A percentile compares a stretch with the other conserved stretches of the same genome.
These are phyloP conservation scores for Chrysodeixis includens DNA, from an alignment of 2,888 invertebrate species.

Conservation along the genomic window DNA sequence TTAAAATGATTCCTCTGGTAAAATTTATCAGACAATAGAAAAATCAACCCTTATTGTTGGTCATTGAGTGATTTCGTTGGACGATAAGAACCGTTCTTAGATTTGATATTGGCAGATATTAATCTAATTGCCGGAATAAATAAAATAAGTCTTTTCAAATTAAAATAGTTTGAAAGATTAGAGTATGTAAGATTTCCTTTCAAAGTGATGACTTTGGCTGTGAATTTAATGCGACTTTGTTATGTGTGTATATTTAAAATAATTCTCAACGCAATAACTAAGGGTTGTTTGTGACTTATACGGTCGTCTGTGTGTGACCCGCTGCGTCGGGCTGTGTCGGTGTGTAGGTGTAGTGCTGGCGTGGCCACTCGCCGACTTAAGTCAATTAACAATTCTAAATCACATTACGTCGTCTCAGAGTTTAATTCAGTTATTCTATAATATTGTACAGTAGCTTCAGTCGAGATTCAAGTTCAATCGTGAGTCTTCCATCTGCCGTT, in stretches of 20 bases:
- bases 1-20: too few species aligned
- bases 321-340: constrained; percentile 20
- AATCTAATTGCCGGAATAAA: constrained; percentile 2
- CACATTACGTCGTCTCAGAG: constrained; percentile 13
- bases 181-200: constrained; percentile 26
- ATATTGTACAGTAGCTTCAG: constrained; percentile 15
- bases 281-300: constrained; percentile 54
- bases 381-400: constrained; percentile 45
- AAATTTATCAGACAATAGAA: too few species aligned
- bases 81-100: constrained; percentile 45
- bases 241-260: constrained; percentile 35
- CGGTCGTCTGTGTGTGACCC: constrained; percentile 49
- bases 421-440: constrained; percentile 3
- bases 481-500: constrained; percentile 15
- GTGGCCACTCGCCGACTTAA: constrained; percentile 13
- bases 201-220: constrained; percentile 45
- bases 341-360: constrained; percentile 11
- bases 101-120: constrained; percentile 47
- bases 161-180: constrained; percentile 13
- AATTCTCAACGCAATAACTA: constrained; percentile 45
- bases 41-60: too few species aligned
- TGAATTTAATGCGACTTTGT: constrained; percentile 44
- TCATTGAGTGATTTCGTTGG: constrained; percentile 6
- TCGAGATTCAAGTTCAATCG: constrained; percentile 11
- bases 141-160: constrained; percentile 15